These are phyloP conservation scores for Pogonocherus hispidulus DNA, from an alignment of 2,888 invertebrate genomes.

Conservation along the genomic window DNA sequence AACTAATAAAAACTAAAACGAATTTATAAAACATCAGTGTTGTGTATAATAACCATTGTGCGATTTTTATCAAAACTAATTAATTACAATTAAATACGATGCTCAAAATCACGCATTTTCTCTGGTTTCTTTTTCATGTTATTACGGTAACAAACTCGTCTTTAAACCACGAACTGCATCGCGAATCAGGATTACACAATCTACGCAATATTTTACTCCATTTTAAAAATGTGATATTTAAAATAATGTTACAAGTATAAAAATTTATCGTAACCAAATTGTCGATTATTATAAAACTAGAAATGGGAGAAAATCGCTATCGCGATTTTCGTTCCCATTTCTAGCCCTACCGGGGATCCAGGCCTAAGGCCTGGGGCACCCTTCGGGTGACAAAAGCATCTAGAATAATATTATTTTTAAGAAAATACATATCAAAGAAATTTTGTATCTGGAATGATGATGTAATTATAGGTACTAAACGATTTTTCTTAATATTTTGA, in stretches of 20 bases:
- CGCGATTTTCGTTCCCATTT: no score
- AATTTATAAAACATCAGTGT: neutral
- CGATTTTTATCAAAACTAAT: neutral
- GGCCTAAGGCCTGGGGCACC: no score
- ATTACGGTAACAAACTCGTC: neutral
- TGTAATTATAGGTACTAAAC: no score
- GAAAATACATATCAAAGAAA: no score
- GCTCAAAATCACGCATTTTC: neutral
- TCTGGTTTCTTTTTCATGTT: neutral
- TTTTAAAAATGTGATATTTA: neutral
- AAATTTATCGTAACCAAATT: conserved; percentile 11
- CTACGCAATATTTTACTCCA: neutral
- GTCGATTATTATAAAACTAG: neutral
- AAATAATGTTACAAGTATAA: no score
- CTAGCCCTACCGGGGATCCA: no score
- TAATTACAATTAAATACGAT: neutral
- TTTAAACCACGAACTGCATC: neutral
- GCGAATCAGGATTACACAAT: neutral
- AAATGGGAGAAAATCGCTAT: no score
- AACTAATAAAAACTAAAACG: neutral
- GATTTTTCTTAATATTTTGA: no score
- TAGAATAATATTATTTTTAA: no score
- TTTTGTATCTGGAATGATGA: no score
- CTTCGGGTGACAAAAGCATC: no score
- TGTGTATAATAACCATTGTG: neutral